Evolutionary conservation across 2,888 invertebrate genomes (phyloP).

Genomic region (Cephus sareptanus): DNA sequence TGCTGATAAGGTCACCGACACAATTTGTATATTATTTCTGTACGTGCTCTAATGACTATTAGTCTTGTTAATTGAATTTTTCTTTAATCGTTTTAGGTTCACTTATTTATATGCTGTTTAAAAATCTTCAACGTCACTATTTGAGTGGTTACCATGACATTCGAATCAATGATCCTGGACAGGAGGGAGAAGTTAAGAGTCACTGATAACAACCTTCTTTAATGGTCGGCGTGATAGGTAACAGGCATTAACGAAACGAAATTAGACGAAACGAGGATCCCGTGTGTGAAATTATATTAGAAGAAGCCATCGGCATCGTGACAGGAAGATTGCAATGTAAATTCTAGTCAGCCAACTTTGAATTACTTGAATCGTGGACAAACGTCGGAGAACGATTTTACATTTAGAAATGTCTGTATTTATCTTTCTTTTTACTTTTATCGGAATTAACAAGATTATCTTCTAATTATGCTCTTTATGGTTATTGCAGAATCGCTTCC

Average conservation of each 20-base stretch:
- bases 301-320: too few species aligned
- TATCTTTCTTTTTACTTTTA: neutral
- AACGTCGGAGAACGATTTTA: too few species aligned
- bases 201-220: too few species aligned
- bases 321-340: neutral
- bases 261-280: too few species aligned
- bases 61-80: neutral
- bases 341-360: neutral
- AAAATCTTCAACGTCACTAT: neutral
- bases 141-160: neutral
- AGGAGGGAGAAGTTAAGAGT: neutral
- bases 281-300: too few species aligned
- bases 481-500: neutral
- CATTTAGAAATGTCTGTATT: neutral
- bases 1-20: neutral
- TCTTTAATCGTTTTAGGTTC: neutral
- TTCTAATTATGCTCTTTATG: neutral
- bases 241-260: too few species aligned
- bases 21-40: neutral
- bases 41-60: neutral
- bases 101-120: neutral
- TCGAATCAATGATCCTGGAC: neutral
- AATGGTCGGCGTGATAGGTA: too few species aligned
- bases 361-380: neutral
- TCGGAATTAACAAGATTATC: neutral